Conservation (phyloP, 1,140 invertebrate species). For the Micrasema longulum region DNA sequence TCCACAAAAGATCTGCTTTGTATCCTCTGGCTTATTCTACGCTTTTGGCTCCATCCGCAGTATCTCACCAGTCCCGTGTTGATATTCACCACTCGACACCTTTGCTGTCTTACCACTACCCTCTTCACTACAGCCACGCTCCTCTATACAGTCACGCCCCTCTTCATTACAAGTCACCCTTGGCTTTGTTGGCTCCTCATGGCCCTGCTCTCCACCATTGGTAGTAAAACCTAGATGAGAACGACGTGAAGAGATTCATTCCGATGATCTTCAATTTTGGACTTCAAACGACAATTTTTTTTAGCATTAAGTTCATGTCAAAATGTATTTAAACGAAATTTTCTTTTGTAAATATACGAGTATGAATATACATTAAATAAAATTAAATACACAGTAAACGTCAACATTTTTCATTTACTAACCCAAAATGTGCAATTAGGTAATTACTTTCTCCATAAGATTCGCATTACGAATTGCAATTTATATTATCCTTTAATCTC, state of each 20-base stretch:
- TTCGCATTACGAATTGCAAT: too few relatives aligned
- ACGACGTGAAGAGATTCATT: conserved; percentile 7
- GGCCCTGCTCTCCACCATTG: conserved; percentile 43
- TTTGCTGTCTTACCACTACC: conserved; percentile 38
- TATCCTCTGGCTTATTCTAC: conserved; percentile 62
- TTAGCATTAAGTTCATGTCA: too few relatives aligned
- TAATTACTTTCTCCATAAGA: too few relatives aligned
- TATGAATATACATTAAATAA: too few relatives aligned
- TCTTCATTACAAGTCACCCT: conserved; percentile 9
- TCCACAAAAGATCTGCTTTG: conserved; percentile 57
- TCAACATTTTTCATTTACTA: too few relatives aligned
- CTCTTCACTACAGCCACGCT: conserved; percentile 26
- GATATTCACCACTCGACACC: conserved; percentile 47
- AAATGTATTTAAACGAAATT: too few relatives aligned
- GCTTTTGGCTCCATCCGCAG: conserved; percentile 42
- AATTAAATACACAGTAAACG: too few relatives aligned
- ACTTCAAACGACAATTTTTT: conserved; percentile 11
- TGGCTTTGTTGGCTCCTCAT: conserved; percentile 37
- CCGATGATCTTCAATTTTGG: conserved; percentile 6
- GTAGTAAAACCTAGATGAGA: conserved; percentile 41
- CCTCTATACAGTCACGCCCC: conserved; percentile 21
- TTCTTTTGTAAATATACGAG: too few relatives aligned
- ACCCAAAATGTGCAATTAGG: too few relatives aligned
- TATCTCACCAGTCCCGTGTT: conserved; percentile 53
- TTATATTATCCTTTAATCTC: too few relatives aligned